Conservation (phyloP, 2,888 invertebrate species). For the Artemia sinica region DNA sequence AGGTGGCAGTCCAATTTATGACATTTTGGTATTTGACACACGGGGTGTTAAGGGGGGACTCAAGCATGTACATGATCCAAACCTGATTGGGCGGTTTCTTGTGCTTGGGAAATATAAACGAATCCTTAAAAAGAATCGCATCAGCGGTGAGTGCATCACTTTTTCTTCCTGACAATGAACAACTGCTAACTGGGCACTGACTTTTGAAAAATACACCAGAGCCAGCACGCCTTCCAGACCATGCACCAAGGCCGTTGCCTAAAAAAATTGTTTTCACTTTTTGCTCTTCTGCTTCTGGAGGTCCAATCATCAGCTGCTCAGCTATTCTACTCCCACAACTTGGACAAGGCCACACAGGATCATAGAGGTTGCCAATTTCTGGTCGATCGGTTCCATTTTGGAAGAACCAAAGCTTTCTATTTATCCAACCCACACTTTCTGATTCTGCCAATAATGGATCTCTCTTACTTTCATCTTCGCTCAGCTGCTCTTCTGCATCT, state of each 20-base stretch:
- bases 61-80: conserved; percentile 82
- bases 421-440: too few relatives aligned
- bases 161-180: conserved; percentile 55
- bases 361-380: conserved; percentile 16
- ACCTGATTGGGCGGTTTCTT: conserved; percentile 31
- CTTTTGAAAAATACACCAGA: conserved; percentile 46
- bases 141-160: conserved; percentile 58
- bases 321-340: conserved; percentile 56
- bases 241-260: conserved; percentile 56
- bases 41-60: conserved; percentile 89
- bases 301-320: conserved; percentile 62
- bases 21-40: conserved; percentile 50
- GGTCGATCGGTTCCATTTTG: conserved; percentile 19
- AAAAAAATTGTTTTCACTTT: conserved; percentile 48
- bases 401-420: conserved; percentile 3
- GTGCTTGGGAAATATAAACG: conserved; percentile 29
- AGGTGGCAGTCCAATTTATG: conserved; percentile 95
- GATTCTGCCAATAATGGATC: too few relatives aligned
- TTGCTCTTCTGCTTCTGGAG: conserved; percentile 15
- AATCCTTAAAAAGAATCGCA: conserved; percentile 65
- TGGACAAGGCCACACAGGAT: conserved; percentile 53
- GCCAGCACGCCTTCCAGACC: conserved; percentile 49
- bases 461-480: too few relatives aligned
- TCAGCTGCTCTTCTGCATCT: too few relatives aligned
- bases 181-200: conserved; percentile 76